Conservation (phyloP, 23 tunicate species). For the Trididemnum clinides region DNA sequence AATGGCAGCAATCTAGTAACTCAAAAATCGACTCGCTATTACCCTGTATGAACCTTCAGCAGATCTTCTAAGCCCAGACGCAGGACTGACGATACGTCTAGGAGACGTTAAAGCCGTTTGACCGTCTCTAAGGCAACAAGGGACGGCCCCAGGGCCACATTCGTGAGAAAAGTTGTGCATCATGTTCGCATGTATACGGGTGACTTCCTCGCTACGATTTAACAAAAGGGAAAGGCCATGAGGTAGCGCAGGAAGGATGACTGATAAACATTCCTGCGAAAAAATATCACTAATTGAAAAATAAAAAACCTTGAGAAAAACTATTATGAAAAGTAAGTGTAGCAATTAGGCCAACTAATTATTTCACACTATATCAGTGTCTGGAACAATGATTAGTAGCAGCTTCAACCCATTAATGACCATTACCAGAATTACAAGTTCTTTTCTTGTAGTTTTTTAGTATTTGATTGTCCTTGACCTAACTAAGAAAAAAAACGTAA, state of each 20-base stretch:
- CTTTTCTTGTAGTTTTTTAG: too few relatives aligned
- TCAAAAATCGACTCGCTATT: background rate
- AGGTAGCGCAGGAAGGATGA: conserved; percentile 66
- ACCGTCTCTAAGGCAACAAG: background rate
- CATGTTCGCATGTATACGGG: conserved; percentile 6
- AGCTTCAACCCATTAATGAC: too few relatives aligned
- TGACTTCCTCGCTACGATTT: conserved; percentile 2
- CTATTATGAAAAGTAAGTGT: too few relatives aligned
- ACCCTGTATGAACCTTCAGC: background rate
- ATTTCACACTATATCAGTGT: too few relatives aligned
- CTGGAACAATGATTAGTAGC: too few relatives aligned
- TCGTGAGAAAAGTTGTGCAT: background rate
- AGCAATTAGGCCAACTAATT: too few relatives aligned
- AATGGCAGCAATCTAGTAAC: too few relatives aligned
- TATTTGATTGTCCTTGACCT: too few relatives aligned
- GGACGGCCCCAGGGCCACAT: background rate
- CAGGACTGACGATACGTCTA: conserved; percentile 2
- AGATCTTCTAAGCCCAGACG: background rate
- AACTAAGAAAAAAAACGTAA: too few relatives aligned
- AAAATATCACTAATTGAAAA: too few relatives aligned
- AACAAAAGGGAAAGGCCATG: conserved; percentile 63
- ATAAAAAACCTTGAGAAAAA: too few relatives aligned
- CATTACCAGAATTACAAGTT: too few relatives aligned
- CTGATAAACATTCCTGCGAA: conserved; percentile 71
- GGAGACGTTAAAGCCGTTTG: background rate